Conservation (phyloP, 2,888 invertebrate genomes). For the Tetrapedia diversipes region DNA sequence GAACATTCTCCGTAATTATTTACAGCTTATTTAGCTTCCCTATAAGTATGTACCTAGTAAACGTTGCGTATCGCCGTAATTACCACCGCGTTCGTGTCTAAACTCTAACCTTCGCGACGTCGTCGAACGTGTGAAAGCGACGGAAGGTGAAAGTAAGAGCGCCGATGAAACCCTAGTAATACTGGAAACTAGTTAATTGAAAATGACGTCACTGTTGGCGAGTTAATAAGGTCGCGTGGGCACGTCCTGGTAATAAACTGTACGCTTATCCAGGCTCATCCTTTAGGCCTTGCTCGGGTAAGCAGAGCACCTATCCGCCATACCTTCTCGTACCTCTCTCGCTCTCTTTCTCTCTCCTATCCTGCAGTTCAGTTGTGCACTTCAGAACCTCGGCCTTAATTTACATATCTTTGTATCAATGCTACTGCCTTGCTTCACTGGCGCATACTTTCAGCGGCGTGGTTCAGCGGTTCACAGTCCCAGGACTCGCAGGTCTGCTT, state of each 20-base stretch:
- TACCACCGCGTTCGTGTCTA: not conserved
- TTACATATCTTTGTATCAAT: slow-evolving; percentile 76
- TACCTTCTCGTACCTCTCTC: slow-evolving; percentile 40
- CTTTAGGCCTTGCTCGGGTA: slow-evolving; percentile 57
- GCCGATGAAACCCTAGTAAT: slow-evolving; percentile 16
- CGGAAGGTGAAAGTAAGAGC: slow-evolving; percentile 10
- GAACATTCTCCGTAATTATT: not conserved
- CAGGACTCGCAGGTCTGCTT: slow-evolving; percentile 38
- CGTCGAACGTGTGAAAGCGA: not conserved
- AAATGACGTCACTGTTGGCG: slow-evolving; percentile 67
- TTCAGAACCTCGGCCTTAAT: slow-evolving; percentile 63
- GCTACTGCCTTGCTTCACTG: slow-evolving; percentile 67
- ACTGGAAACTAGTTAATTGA: slow-evolving; percentile 58
- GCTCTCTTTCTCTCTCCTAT: slow-evolving; percentile 35
- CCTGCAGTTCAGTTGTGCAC: slow-evolving; percentile 56
- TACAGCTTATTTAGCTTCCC: not conserved
- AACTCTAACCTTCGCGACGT: not conserved
- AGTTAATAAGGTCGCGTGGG: slow-evolving; percentile 74
- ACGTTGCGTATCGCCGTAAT: too few relatives aligned
- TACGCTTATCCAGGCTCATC: slow-evolving; percentile 66
- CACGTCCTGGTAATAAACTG: slow-evolving; percentile 68
- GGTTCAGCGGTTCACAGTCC: slow-evolving; percentile 71
- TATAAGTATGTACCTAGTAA: not conserved
- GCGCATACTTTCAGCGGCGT: slow-evolving; percentile 65
- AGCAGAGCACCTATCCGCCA: slow-evolving; percentile 58